These are phyloP conservation scores for Chrysemys picta DNA, from an alignment of 2,113 vertebrate species.

Conservation along the genomic window DNA sequence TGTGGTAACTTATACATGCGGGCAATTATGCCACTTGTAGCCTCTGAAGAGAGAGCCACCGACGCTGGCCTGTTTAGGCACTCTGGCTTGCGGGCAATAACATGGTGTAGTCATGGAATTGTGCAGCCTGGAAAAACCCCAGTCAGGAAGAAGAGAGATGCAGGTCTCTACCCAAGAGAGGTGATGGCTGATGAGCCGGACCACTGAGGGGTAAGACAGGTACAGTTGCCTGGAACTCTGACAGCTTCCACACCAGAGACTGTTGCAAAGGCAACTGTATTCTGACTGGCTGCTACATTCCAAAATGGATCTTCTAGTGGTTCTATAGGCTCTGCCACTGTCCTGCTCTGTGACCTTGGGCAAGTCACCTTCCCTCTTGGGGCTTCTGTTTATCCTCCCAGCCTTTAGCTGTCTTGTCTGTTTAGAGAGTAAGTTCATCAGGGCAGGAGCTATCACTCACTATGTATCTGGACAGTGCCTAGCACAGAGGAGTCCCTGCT, in stretches of 20 bases:
- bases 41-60: background rate
- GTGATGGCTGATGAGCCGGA: background rate
- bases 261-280: slow-evolving; percentile 30
- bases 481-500: background rate
- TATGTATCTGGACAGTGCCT: fast-evolving
- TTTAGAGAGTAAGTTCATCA: background rate
- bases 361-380: background rate
- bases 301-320: slow-evolving; percentile 1
- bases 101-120: background rate
- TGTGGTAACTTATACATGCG: background rate
- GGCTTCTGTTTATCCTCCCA: background rate
- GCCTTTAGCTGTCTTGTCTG: background rate
- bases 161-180: background rate
- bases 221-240: background rate
- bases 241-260: background rate
- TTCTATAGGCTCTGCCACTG: slow-evolving; percentile 7
- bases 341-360: slow-evolving; percentile 37
- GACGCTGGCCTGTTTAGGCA: background rate
- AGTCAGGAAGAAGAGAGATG: background rate
- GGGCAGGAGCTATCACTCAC: background rate
- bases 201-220: background rate
- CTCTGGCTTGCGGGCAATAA: background rate
- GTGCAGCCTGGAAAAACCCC: background rate
- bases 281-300: slow-evolving; percentile 15
- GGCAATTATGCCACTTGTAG: background rate